A percentile compares a stretch with the other conserved stretches of the same genome.
Evolutionary conservation across 1,140 invertebrate genomes (phyloP).

Genomic region (Monochamus saltuarius): DNA sequence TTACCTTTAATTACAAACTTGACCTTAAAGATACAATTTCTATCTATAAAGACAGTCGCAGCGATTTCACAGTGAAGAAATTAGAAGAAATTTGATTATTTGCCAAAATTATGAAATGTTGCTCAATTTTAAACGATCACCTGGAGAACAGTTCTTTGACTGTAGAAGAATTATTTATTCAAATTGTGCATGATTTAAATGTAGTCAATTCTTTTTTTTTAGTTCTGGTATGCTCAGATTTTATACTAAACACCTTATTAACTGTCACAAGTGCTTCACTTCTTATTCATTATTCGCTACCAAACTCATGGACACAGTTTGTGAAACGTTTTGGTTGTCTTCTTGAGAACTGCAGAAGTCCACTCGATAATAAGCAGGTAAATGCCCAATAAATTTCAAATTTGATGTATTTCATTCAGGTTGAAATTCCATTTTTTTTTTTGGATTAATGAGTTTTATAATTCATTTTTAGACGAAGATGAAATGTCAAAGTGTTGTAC

Average conservation of each 20-base stretch:
- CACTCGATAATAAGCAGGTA: slow-evolving; percentile 30
- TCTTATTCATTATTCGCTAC: slow-evolving; percentile 43
- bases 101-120: too few species aligned
- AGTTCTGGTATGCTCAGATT: slow-evolving; percentile 46
- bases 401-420: not conserved
- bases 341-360: slow-evolving; percentile 36
- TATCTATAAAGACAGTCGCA: too few species aligned
- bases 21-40: too few species aligned
- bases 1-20: too few species aligned
- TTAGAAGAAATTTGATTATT: too few species aligned
- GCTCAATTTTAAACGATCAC: too few species aligned
- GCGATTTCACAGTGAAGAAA: too few species aligned
- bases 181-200: slow-evolving; percentile 4
- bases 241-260: slow-evolving; percentile 33
- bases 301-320: slow-evolving; percentile 41
- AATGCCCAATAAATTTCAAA: not conserved
- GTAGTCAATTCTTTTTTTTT: slow-evolving; percentile 33
- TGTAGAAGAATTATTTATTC: not conserved
- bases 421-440: too few species aligned
- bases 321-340: slow-evolving; percentile 40
- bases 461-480: slow-evolving; percentile 30
- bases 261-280: slow-evolving; percentile 34
- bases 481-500: slow-evolving; percentile 30
- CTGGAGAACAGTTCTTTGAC: too few species aligned
- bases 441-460: slow-evolving; percentile 13